Evolutionary conservation across 2,113 vertebrate species (phyloP).

Genomic region (Lepidothrix coronata): DNA sequence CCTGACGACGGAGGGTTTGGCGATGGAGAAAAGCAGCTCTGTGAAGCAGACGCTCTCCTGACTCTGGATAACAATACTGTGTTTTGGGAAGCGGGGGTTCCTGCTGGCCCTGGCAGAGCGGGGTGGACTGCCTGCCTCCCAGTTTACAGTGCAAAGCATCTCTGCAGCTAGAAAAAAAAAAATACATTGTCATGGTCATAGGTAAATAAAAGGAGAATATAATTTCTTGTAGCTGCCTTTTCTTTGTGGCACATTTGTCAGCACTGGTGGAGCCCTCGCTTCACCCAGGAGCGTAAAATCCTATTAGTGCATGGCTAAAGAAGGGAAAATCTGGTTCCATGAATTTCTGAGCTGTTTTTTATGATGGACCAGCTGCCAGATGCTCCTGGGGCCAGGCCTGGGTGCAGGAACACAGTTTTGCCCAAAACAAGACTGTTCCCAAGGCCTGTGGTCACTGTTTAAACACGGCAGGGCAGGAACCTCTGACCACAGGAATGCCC

Average conservation of each 20-base stretch:
- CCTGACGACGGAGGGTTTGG: constrained; percentile 67
- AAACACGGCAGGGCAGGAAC: neutral
- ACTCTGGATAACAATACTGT: constrained; percentile 76
- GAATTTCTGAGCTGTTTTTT: neutral
- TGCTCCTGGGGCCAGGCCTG: neutral
- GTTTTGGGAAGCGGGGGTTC: constrained; percentile 2
- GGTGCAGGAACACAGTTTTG: neutral
- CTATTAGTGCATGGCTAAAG: neutral
- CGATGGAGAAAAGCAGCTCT: constrained; percentile 70
- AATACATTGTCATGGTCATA: constrained; percentile 84
- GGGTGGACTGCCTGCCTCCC: constrained; percentile 78
- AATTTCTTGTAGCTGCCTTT: constrained; percentile 48
- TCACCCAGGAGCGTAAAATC: neutral
- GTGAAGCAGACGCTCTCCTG: constrained; percentile 75
- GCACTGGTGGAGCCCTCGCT: neutral
- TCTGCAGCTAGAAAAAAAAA: constrained; percentile 76
- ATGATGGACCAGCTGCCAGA: neutral
- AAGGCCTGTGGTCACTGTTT: fast-evolving
- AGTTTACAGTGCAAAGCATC: constrained; percentile 86
- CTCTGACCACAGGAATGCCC: neutral
- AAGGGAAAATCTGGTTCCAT: neutral
- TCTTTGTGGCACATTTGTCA: neutral
- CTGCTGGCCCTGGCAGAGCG: constrained; percentile 67
- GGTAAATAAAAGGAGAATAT: constrained; percentile 88
- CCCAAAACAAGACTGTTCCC: neutral